Evolutionary conservation across 2,797 vertebrate species (phyloP).

Genomic region (Otolemur crassicaudatus): DNA sequence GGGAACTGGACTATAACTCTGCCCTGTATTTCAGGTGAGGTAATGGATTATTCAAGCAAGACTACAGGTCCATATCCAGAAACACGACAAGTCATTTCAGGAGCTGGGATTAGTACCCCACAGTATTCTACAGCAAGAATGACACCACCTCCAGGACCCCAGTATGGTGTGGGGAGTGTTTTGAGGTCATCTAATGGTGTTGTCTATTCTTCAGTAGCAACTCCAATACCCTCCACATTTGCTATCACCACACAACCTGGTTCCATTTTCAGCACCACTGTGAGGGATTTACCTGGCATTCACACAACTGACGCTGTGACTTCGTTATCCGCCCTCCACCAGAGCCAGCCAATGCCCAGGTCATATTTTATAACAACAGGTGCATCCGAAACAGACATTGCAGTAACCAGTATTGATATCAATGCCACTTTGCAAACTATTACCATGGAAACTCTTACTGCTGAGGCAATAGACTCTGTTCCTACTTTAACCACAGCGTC

Average conservation of each 20-base stretch:
- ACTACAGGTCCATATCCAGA: conserved; percentile 91
- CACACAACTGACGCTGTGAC: conserved; percentile 94
- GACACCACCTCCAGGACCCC: conserved; percentile 88
- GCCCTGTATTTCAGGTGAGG: conserved; percentile 97
- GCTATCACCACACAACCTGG: conserved; percentile 98
- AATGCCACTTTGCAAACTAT: conserved; percentile 89
- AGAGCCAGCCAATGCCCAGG: conserved; percentile 91
- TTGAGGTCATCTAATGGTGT: conserved; percentile 96
- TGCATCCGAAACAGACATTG: conserved; percentile 89
- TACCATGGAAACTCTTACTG: conserved; percentile 90
- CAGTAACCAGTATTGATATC: conserved; percentile 89
- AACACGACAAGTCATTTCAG: conserved; percentile 90
- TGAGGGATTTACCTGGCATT: conserved; percentile 93
- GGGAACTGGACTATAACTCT: conserved; percentile 92
- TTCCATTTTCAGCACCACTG: conserved; percentile 95
- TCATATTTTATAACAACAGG: conserved; percentile 94
- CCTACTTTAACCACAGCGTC: conserved; percentile 92
- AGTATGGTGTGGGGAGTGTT: conserved; percentile 92
- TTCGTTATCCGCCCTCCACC: conserved; percentile 91
- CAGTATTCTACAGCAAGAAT: conserved; percentile 93
- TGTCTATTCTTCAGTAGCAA: conserved; percentile 96
- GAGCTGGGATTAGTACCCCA: conserved; percentile 90
- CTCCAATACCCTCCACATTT: conserved; percentile 95
- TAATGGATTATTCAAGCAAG: conserved; percentile 98
- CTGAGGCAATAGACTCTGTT: conserved; percentile 90